Evolutionary conservation across 1,140 invertebrate genomes (phyloP), one percentile per base, ranked within the genome.

Genomic region (Drosophila setifemur): DNA sequence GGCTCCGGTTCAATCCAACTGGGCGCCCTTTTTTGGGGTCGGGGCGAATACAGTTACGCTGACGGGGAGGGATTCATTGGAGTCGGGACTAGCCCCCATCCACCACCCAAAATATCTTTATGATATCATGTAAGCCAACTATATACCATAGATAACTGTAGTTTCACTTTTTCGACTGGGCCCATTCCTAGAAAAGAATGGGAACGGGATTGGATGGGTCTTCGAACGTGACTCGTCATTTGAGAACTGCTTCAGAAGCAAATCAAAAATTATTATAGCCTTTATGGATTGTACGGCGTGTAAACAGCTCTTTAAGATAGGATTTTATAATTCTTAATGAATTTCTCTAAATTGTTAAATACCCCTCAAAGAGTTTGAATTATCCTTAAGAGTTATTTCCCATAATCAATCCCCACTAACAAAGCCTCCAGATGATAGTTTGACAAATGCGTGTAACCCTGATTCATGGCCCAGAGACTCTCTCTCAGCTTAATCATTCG

Each of bases 51-150:
- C 77, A 69, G 77, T 82, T 82, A 82, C 55, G 48, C 28, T 45
- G 37, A 50, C 35, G 16, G 60, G 61, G 33, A 29, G 37, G 60
- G 19, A 55, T 63, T 63, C 60, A 63, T 63, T 47, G 60, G 53
- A 39, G 14, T 55, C 45, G 14, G 21, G n/a, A n/a, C n/a, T n/a
- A n/a, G n/a, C n/a, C n/a, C 53, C 23, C 37, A 28, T 48, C 57
- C 16, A 26, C 35, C 47, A 49, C 42, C 55, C 29, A 42, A 63
- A 57, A 57, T 70, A 61, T 39, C 40, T 55, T 73, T 73, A 57
- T 71, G 81, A 83, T 79, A 53, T 53, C 68, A 61, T 85, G 81
- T 86, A 86, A 75, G n/a, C n/a, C n/a, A n/a, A n/a, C n/a, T n/a
- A n/a, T n/a, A 83, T 67, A 44, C 42, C 53, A 57, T 49, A 71